These are phyloP conservation scores for Drosophila acutilabella DNA, from an alignment of 2,888 invertebrate genomes.

Conservation along the genomic window DNA sequence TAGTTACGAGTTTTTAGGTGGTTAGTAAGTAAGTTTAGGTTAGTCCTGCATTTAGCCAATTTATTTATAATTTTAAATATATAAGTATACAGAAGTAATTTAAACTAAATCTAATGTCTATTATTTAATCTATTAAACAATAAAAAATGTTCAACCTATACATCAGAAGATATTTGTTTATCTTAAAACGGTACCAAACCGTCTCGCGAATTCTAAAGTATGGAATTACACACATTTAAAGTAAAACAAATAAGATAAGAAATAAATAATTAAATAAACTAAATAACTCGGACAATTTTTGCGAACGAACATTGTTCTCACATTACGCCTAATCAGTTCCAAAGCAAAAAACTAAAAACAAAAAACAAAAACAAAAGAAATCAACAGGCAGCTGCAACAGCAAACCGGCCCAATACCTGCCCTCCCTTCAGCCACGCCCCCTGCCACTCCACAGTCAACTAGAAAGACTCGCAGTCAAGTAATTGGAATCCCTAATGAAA, in stretches of 20 bases:
- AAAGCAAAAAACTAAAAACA: slow-evolving; percentile 37
- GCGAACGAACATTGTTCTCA: slow-evolving; percentile 43
- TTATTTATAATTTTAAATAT: neutral
- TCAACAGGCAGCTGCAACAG: slow-evolving; percentile 52
- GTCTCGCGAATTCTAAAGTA: neutral
- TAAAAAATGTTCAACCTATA: neutral
- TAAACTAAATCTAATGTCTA: neutral
- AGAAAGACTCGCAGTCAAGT: slow-evolving; percentile 39
- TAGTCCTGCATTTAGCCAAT: too few species aligned
- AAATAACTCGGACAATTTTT: slow-evolving; percentile 10
- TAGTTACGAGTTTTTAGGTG: too few species aligned
- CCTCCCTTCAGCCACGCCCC: neutral
- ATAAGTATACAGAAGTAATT: neutral
- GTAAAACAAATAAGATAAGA: slow-evolving; percentile 10
- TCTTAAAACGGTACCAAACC: neutral
- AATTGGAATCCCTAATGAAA: slow-evolving; percentile 69
- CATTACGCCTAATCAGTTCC: slow-evolving; percentile 72
- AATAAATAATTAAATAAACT: slow-evolving; percentile 3
- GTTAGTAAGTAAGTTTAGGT: too few species aligned
- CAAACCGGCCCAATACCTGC: slow-evolving; percentile 7
- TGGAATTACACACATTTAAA: neutral
- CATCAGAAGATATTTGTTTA: neutral
- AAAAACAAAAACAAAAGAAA: slow-evolving; percentile 34
- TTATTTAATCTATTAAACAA: too few species aligned
- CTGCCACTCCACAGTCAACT: neutral